Conservation (phyloP, 2,113 vertebrate species). For the Semicossyphus pulcher region DNA sequence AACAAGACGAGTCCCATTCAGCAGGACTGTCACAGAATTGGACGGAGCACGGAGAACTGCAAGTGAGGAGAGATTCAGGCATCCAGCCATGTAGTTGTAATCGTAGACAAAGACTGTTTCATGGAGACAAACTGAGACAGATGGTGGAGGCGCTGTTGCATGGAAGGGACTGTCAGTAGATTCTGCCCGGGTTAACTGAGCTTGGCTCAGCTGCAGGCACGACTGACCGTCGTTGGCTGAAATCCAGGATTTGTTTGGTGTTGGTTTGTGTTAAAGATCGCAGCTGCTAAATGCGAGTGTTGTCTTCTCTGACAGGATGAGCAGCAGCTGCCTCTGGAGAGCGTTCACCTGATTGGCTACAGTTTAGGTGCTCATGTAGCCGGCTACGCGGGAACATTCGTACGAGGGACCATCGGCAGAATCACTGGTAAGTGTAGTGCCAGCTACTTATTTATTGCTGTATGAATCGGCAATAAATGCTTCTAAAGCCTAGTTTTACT, state of each 20-base stretch:
- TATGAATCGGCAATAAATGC: background rate
- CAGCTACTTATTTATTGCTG: too few species aligned
- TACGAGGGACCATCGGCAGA: constrained; percentile 88
- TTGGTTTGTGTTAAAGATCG: background rate
- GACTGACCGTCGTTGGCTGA: constrained; percentile 30
- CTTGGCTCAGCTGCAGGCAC: constrained; percentile 38
- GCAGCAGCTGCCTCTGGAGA: constrained; percentile 82
- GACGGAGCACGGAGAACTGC: constrained; percentile 7
- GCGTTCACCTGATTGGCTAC: constrained; percentile 95
- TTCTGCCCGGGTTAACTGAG: constrained; percentile 40
- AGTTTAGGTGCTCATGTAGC: constrained; percentile 96
- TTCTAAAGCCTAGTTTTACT: background rate
- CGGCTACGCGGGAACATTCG: constrained; percentile 90
- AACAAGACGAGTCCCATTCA: constrained; percentile 26
- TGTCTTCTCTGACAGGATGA: constrained; percentile 82
- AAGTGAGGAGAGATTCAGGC: constrained; percentile 31
- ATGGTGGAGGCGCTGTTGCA: constrained; percentile 56
- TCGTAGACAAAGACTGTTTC: constrained; percentile 53
- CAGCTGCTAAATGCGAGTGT: constrained; percentile 42
- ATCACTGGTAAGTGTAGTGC: constrained; percentile 88
- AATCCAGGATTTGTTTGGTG: constrained; percentile 27
- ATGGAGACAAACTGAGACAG: constrained; percentile 53
- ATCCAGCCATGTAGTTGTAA: constrained; percentile 55
- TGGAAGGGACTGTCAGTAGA: constrained; percentile 34
- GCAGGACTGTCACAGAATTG: constrained; percentile 35